phyloP scores from a whole-genome alignment of 2,113 vertebrate species.

The Leptodactylus fuscus region DNA sequence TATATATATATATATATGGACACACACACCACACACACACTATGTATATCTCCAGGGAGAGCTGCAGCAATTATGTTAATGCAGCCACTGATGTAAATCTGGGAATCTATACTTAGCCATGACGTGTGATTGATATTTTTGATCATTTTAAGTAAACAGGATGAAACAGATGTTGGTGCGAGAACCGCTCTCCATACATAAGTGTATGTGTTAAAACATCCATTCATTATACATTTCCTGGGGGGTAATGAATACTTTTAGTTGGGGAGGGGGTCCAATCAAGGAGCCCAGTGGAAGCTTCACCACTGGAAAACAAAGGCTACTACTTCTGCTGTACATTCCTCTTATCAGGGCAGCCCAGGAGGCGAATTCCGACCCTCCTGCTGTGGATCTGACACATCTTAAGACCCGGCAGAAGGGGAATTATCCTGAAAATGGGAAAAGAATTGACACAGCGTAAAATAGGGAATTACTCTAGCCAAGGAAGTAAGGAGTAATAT shows the following conservation, averaged over 20 bases:
- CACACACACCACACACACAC: background rate
- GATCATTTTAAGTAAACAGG: slow-evolving; percentile 40
- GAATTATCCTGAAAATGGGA: slow-evolving; percentile 5
- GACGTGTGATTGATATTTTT: slow-evolving; percentile 36
- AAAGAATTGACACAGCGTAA: background rate
- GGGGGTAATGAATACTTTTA: slow-evolving; percentile 27
- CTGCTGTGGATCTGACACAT: slow-evolving; percentile 15
- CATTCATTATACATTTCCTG: slow-evolving; percentile 41
- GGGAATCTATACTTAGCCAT: background rate
- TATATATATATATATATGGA: background rate
- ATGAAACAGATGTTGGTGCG: slow-evolving; percentile 30
- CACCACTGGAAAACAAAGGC: slow-evolving; percentile 15
- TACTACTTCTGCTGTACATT: background rate
- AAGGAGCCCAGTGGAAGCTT: background rate
- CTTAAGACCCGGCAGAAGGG: background rate
- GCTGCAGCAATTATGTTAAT: no score
- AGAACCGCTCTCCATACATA: background rate
- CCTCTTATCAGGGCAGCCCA: slow-evolving; percentile 41
- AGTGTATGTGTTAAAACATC: slow-evolving; percentile 39
- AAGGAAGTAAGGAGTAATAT: background rate
- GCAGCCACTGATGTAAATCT: background rate
- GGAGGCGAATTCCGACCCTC: slow-evolving; percentile 21
- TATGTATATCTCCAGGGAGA: no score
- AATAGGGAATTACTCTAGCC: background rate
- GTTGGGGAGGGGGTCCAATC: background rate